Evolutionary conservation across 2,113 vertebrate species (phyloP).

Genomic region (Artemisiospiza belli): DNA sequence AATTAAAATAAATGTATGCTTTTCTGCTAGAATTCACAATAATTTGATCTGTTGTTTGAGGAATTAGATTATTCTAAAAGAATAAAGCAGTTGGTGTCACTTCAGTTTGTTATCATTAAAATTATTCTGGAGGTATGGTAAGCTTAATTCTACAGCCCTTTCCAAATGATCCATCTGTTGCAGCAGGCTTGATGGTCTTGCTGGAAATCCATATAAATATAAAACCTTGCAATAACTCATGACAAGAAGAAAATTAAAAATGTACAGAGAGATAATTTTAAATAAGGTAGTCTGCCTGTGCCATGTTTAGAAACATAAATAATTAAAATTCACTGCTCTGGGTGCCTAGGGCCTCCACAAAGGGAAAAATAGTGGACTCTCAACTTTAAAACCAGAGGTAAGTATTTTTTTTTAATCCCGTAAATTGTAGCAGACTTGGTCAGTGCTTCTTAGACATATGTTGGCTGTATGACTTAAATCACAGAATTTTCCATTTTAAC

Average conservation of each 20-base stretch:
- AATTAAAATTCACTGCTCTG: background rate
- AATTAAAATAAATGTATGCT: background rate
- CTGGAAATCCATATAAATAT: background rate
- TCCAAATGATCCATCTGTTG: background rate
- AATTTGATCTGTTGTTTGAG: background rate
- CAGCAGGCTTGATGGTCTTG: background rate
- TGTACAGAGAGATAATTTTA: background rate
- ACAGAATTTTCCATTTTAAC: background rate
- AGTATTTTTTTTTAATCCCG: background rate
- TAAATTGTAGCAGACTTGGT: background rate
- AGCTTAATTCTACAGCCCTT: background rate
- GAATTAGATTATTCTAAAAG: background rate
- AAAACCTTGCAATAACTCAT: background rate
- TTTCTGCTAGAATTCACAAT: background rate
- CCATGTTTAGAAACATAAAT: background rate
- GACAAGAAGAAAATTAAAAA: background rate
- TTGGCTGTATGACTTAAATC: background rate
- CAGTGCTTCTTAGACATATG: background rate
- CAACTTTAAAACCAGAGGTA: background rate
- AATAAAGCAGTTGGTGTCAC: background rate
- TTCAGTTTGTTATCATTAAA: background rate
- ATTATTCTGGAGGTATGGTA: background rate
- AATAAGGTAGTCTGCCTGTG: background rate
- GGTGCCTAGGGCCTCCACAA: background rate
- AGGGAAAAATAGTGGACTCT: background rate